A percentile compares a stretch with the other conserved stretches of the same genome.
Evolutionary conservation across 2,113 vertebrate species (phyloP).

Genomic region (Capra hircus): DNA sequence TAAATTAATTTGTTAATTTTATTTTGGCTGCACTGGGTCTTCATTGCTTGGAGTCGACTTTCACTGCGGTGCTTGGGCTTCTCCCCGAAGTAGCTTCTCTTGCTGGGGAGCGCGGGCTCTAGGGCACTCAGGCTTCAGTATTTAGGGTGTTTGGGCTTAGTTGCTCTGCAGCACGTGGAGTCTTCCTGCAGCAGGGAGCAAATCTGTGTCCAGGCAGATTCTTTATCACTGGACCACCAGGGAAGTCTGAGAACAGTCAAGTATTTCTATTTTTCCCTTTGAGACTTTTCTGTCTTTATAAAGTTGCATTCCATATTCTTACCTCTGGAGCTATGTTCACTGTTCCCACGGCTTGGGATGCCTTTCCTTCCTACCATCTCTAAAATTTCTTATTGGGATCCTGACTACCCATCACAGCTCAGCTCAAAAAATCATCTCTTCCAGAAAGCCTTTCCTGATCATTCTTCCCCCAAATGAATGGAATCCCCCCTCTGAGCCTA

Average conservation of each 20-base stretch:
- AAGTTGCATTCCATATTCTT: background rate
- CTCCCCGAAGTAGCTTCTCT: background rate
- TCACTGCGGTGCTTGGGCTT: background rate
- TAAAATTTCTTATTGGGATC: background rate
- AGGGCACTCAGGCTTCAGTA: background rate
- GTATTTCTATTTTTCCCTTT: background rate
- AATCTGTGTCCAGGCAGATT: background rate
- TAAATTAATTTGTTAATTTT: background rate
- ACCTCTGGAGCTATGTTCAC: background rate
- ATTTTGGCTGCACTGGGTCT: background rate
- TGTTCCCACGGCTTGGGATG: background rate
- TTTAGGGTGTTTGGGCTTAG: background rate
- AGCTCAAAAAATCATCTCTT: background rate
- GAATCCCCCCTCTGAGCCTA: background rate
- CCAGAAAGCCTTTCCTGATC: background rate
- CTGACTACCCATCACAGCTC: background rate
- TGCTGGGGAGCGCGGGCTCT: background rate
- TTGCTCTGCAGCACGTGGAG: background rate
- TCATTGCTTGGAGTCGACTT: background rate
- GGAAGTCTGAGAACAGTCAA: background rate
- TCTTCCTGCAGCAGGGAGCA: background rate
- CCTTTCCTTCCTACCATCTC: background rate
- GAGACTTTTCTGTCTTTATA: background rate
- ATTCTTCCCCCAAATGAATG: background rate
- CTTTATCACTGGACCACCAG: background rate